Percentiles rank a stretch among this genome's conserved stretches.
phyloP scores from a whole-genome alignment of 1,140 invertebrate species.

The Drusus annulatus region DNA sequence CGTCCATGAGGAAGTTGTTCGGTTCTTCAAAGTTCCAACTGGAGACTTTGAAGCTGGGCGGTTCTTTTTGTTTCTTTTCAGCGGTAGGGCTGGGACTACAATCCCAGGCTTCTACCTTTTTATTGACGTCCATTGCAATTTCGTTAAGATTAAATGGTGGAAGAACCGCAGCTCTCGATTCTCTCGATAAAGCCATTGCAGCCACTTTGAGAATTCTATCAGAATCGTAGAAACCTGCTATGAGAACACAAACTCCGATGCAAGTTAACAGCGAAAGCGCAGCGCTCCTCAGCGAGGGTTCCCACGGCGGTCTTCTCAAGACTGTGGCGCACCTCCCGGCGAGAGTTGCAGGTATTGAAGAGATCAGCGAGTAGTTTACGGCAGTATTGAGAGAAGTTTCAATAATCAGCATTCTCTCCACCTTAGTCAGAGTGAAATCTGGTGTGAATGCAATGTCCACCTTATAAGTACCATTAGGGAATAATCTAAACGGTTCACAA shows the following conservation, averaged over 20 bases:
- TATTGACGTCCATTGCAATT: conserved; percentile 51
- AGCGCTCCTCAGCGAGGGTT: conserved; percentile 77
- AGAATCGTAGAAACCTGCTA: conserved; percentile 56
- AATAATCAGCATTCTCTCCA: conserved; percentile 77
- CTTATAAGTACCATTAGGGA: conserved; percentile 86
- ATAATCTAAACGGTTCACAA: conserved; percentile 85
- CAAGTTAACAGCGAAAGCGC: conserved; percentile 60
- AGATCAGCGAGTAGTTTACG: conserved; percentile 84
- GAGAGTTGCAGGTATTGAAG: conserved; percentile 85
- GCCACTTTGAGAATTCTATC: conserved; percentile 55
- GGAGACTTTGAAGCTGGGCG: conserved; percentile 48
- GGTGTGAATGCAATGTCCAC: conserved; percentile 94
- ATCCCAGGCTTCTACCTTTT: conserved; percentile 51
- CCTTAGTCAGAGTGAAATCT: conserved; percentile 90
- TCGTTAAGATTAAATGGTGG: conserved; percentile 54
- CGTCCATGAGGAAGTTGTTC: conserved; percentile 41
- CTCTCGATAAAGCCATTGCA: conserved; percentile 41
- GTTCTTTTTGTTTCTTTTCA: conserved; percentile 46
- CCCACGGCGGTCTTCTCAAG: conserved; percentile 86
- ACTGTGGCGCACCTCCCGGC: conserved; percentile 82
- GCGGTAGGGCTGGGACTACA: conserved; percentile 42
- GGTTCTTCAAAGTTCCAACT: conserved; percentile 51
- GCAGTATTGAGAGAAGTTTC: conserved; percentile 73
- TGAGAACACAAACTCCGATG: conserved; percentile 56
- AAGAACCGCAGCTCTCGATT: conserved; percentile 40